These are phyloP conservation scores for Burhinus oedicnemus DNA, from an alignment of 2,113 vertebrate genomes.

Conservation along the genomic window DNA sequence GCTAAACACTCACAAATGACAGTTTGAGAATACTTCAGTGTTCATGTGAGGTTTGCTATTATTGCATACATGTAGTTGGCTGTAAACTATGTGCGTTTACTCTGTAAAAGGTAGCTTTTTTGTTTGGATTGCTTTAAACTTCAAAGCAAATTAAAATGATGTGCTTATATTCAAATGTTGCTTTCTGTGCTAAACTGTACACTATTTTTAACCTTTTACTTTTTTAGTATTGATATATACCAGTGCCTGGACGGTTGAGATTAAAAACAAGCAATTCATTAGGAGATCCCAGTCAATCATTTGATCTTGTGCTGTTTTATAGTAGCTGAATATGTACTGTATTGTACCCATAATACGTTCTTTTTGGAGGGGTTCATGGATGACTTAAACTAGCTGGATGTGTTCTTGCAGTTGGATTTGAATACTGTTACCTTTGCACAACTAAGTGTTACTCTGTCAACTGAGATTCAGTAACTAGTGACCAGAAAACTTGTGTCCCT, in stretches of 20 bases:
- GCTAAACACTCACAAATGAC: constrained; percentile 32
- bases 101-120: constrained; percentile 69
- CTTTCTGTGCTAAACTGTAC: constrained; percentile 10
- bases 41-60: constrained; percentile 70
- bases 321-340: neutral
- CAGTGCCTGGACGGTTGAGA: neutral
- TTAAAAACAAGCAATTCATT: constrained; percentile 9
- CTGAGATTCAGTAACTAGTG: neutral
- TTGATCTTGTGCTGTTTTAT: neutral
- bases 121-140: constrained; percentile 73
- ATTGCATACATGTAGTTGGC: constrained; percentile 65
- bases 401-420: neutral
- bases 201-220: neutral
- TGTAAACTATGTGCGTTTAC: constrained; percentile 75
- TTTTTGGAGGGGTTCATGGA: neutral
- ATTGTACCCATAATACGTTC: neutral
- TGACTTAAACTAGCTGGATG: neutral
- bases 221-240: neutral
- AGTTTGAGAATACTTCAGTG: constrained; percentile 13
- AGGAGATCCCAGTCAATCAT: neutral
- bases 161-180: constrained; percentile 49
- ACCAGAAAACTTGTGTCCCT: fast-evolving
- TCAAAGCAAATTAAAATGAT: constrained; percentile 70
- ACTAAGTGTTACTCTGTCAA: neutral
- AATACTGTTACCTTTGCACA: neutral